Evolutionary conservation across 2,888 invertebrate species (phyloP).

Genomic region (Amblyteles armatorius): DNA sequence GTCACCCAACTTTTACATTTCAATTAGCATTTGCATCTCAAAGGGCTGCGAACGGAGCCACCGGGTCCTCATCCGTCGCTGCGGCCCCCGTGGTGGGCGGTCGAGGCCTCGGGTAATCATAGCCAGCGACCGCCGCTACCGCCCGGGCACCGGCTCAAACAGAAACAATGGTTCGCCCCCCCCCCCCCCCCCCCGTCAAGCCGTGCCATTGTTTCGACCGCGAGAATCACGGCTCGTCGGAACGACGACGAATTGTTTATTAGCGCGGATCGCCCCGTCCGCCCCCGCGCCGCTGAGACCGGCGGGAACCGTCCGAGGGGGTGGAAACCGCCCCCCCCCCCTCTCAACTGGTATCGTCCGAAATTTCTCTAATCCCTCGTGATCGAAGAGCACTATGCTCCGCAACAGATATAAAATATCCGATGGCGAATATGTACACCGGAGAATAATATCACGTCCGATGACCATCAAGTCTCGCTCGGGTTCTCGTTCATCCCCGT

Average conservation of each 20-base stretch:
- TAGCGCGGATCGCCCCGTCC: conserved; percentile 38
- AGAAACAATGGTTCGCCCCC: conserved; percentile 68
- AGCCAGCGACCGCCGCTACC: conserved; percentile 63
- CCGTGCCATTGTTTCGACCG: conserved; percentile 55
- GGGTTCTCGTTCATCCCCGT: conserved; percentile 24
- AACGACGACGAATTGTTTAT: conserved; percentile 63
- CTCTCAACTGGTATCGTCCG: background rate
- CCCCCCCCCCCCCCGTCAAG: conserved; percentile 7
- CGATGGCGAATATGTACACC: background rate
- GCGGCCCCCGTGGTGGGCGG: background rate
- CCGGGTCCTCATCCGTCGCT: conserved; percentile 1
- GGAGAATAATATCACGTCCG: conserved; percentile 43
- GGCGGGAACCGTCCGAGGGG: background rate
- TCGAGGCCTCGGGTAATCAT: conserved; percentile 69
- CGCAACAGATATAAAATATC: conserved; percentile 12
- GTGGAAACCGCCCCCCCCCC: background rate
- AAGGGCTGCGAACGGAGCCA: conserved; percentile 71
- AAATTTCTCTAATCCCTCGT: conserved; percentile 31
- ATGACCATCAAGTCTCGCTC: conserved; percentile 38
- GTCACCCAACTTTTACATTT: conserved; percentile 74
- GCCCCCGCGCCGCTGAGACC: too few species aligned
- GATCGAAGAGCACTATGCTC: background rate
- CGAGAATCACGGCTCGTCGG: conserved; percentile 61
- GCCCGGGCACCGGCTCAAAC: conserved; percentile 63
- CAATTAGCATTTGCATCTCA: conserved; percentile 77